phyloP scores from a whole-genome alignment of 2,888 invertebrate species.

The Tetanocera ferruginea region DNA sequence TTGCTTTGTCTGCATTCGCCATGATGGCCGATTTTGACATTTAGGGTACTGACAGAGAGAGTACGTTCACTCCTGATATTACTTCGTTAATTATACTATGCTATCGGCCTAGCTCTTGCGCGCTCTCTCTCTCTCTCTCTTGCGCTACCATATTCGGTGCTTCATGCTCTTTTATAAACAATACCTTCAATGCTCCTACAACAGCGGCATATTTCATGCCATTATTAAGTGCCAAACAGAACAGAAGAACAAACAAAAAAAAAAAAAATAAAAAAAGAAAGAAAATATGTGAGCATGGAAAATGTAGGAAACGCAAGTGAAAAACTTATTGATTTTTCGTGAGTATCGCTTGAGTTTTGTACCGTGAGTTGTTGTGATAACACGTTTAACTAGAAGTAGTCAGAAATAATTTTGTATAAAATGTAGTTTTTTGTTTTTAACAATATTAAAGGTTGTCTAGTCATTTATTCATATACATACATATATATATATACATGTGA shows the following conservation, averaged over 20 bases:
- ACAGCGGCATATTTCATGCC: neutral
- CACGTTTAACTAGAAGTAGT: constrained; percentile 29
- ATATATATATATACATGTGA: too few relatives aligned
- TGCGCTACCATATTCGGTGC: neutral
- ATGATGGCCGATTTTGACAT: too few relatives aligned
- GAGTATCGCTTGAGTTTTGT: constrained; percentile 30
- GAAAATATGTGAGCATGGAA: too few relatives aligned
- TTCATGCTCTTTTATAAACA: neutral
- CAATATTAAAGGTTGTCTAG: too few relatives aligned
- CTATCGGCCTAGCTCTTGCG: neutral
- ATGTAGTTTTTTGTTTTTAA: neutral
- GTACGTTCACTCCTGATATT: too few relatives aligned
- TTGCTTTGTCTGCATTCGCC: too few relatives aligned
- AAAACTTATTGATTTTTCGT: constrained; percentile 47
- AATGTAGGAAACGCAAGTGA: constrained; percentile 1
- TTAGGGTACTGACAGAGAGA: too few relatives aligned
- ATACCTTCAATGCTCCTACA: neutral
- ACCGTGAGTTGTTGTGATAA: constrained; percentile 34
- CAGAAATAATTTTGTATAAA: neutral
- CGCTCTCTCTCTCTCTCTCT: neutral
- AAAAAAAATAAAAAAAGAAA: too few relatives aligned
- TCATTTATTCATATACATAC: too few relatives aligned
- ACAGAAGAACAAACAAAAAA: too few relatives aligned
- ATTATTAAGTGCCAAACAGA: neutral
- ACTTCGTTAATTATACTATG: too few relatives aligned